Evolutionary conservation across 1,140 invertebrate genomes (phyloP).

Genomic region (Oncopeltus fasciatus): DNA sequence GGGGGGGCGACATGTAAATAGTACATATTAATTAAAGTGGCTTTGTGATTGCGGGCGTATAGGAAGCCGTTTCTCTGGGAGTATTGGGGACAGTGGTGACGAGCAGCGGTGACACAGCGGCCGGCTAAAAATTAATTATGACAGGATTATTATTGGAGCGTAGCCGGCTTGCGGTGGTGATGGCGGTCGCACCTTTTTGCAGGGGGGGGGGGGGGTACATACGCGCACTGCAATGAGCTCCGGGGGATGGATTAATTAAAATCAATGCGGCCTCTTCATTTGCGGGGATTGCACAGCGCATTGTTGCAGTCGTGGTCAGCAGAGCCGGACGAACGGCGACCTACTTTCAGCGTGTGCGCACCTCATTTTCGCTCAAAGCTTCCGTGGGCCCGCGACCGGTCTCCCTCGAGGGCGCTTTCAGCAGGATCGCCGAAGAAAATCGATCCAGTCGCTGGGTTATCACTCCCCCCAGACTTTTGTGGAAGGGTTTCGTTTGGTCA

Average conservation of each 20-base stretch:
- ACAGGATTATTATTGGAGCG: not conserved
- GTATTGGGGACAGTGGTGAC: not conserved
- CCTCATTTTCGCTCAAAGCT: not conserved
- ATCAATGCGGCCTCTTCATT: not conserved
- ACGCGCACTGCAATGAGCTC: not conserved
- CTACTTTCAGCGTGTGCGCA: too few relatives aligned
- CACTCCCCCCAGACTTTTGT: too few relatives aligned
- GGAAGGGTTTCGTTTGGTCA: too few relatives aligned
- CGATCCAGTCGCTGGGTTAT: too few relatives aligned
- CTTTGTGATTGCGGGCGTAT: too few relatives aligned
- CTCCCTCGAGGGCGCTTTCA: not conserved
- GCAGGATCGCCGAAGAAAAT: not conserved
- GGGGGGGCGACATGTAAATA: too few relatives aligned
- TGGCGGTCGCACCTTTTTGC: too few relatives aligned
- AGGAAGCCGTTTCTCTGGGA: too few relatives aligned
- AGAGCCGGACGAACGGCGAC: too few relatives aligned
- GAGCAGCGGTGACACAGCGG: not conserved
- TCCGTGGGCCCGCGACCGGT: not conserved
- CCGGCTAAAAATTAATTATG: conserved; percentile 8
- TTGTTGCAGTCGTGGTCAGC: too few relatives aligned
- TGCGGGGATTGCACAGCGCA: not conserved
- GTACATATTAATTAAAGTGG: too few relatives aligned
- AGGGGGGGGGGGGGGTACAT: not conserved
- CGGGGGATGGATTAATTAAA: not conserved
- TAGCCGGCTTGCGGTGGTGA: not conserved